Base-by-base conservation (phyloP, 2,797 vertebrate genomes). In the Gephyroberyx darwinii region DNA sequence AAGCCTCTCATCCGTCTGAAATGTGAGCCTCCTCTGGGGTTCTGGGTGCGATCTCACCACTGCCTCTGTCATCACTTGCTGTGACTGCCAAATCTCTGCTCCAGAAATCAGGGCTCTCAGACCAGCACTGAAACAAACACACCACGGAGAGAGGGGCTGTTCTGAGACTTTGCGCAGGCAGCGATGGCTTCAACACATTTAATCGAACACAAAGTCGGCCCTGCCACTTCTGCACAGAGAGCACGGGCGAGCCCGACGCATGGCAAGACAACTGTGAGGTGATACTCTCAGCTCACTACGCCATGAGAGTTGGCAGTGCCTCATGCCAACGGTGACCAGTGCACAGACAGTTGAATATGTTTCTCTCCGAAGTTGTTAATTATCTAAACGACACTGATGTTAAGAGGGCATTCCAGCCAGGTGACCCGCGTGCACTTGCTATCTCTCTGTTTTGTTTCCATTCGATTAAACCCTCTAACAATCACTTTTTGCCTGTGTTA, bases 21-120 rank as follows among this genome's bases (percentile, higher is more conserved):
- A 92, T 89, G 89, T 85, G 91, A 91, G 85, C 86, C 89, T 94
- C 93, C 94, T 94, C 74, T 94, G 93, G 93, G 94, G 93, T 89
- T 93, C 92, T 72, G 93, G 91, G 93, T 94, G 94, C 88, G 93
- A 94, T 95, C 92, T 93, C 93, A 93, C 94, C 92, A 92, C 92
- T 94, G 93, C 92, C 93, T 94, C 93, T 94, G 93, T 94, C 94
- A 94, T 94, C 93, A 93, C 93, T 94, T 91, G 91, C 91, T 93
- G 92, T 93, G 91, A 92, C 93, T 94, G 94, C 93, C 93, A 94
- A 94, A 92, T 94, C 89, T 90, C 86, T 89, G 89, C 93, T 94
- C 93, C 92, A 93, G 92, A 92, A 93, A 93, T 86, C 89, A 91
- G 91, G 90, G 86, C 91, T 94, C 92, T 90, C 92, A 92, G 92